These are phyloP conservation scores for Quiscalus mexicanus DNA, from an alignment of 2,113 vertebrate genomes.

Conservation along the genomic window DNA sequence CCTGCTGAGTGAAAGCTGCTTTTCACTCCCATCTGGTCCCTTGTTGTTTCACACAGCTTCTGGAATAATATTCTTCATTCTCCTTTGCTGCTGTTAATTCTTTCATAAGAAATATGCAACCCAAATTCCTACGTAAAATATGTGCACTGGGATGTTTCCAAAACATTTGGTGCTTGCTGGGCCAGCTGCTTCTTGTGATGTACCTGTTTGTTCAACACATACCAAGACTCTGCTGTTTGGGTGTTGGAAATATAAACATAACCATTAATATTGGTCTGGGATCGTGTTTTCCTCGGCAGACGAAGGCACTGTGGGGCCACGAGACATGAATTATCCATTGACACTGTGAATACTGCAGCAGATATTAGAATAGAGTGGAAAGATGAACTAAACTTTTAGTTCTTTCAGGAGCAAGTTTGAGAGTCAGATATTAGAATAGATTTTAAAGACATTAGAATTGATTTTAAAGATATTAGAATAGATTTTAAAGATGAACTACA, in stretches of 20 bases:
- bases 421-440: background rate
- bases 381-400: background rate
- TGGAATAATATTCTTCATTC: background rate
- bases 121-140: background rate
- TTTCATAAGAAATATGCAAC: background rate
- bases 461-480: background rate
- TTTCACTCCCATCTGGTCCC: background rate
- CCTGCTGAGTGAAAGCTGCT: background rate
- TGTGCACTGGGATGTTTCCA: background rate
- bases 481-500: background rate
- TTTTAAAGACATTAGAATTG: background rate
- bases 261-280: background rate
- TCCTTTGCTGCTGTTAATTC: background rate
- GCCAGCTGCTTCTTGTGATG: background rate
- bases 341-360: background rate
- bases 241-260: background rate
- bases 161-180: background rate
- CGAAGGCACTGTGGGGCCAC: background rate
- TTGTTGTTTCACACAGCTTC: background rate
- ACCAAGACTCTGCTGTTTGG: background rate
- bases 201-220: background rate
- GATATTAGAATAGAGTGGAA: background rate
- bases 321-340: background rate
- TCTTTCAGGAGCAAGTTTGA: background rate
- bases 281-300: background rate